Evolutionary conservation across 2,888 invertebrate genomes (phyloP).

Genomic region (Harpalus rubripes): DNA sequence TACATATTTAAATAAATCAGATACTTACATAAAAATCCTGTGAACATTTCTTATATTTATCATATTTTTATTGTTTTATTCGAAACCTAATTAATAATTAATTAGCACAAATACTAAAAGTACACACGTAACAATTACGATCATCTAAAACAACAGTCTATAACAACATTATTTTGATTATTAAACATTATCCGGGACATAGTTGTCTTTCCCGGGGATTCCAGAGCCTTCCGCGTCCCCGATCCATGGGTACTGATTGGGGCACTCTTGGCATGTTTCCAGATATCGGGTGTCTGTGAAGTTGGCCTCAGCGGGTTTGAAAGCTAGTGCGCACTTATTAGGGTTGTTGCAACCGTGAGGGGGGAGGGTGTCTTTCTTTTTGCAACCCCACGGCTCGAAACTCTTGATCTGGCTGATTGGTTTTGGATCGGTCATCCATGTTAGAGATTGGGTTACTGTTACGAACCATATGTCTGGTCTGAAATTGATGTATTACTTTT

Average conservation of each 20-base stretch:
- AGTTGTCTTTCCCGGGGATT: slow-evolving; percentile 88
- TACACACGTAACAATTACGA: slow-evolving; percentile 46
- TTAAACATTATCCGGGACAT: slow-evolving; percentile 84
- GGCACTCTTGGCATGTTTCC: slow-evolving; percentile 92
- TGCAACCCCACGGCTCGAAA: slow-evolving; percentile 91
- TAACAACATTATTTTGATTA: slow-evolving; percentile 56
- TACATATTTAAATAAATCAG: slow-evolving; percentile 60
- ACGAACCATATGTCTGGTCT: slow-evolving; percentile 93
- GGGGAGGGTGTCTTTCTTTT: slow-evolving; percentile 84
- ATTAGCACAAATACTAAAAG: slow-evolving; percentile 49
- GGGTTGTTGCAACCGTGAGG: slow-evolving; percentile 88
- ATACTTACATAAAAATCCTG: slow-evolving; percentile 20
- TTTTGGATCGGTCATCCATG: slow-evolving; percentile 94
- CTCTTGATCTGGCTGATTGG: slow-evolving; percentile 83
- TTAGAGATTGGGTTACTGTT: slow-evolving; percentile 91
- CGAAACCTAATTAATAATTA: slow-evolving; percentile 43
- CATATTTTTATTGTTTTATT: slow-evolving; percentile 54
- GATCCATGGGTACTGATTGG: slow-evolving; percentile 92
- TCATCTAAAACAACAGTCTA: slow-evolving; percentile 55
- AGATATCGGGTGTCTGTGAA: slow-evolving; percentile 91
- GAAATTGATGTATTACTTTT: too few relatives aligned
- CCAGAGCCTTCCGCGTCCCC: slow-evolving; percentile 93
- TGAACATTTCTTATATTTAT: slow-evolving; percentile 19
- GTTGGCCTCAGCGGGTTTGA: slow-evolving; percentile 87
- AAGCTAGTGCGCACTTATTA: slow-evolving; percentile 90